Conservation (phyloP, 2,797 vertebrate species). For the Dendrocincla fuliginosa region DNA sequence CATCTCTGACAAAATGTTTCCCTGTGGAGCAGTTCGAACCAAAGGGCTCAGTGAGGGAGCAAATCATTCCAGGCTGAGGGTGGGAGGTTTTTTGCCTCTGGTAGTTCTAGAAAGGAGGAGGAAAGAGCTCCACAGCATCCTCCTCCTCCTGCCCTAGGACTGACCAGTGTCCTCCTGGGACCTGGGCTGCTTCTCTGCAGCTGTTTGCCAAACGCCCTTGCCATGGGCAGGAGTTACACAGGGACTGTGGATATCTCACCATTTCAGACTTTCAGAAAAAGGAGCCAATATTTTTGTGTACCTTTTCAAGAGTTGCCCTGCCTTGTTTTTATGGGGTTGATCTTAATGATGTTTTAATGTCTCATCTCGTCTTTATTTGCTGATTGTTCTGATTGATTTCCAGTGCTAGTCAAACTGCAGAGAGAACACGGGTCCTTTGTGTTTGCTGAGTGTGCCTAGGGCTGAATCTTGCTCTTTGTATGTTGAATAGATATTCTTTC, state of each 20-base stretch:
- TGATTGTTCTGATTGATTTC: background rate
- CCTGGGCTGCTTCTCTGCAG: background rate
- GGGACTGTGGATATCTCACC: background rate
- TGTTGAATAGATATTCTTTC: background rate
- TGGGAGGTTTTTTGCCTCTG: background rate
- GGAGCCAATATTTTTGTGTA: background rate
- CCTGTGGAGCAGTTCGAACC: background rate
- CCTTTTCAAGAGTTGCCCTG: background rate
- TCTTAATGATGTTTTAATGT: background rate
- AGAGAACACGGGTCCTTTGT: background rate
- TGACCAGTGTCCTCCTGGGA: background rate
- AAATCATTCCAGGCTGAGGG: background rate
- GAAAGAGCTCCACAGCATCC: background rate
- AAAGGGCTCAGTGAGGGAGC: background rate
- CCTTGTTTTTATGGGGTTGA: background rate
- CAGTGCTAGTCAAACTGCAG: background rate
- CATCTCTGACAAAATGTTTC: background rate
- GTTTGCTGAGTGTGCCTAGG: background rate
- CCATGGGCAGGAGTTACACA: accelerated
- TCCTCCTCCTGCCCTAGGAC: accelerated
- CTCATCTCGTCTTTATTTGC: background rate
- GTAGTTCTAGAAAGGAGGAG: background rate
- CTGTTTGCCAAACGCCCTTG: background rate
- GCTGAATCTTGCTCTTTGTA: background rate
- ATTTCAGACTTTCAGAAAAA: background rate